Base-by-base conservation (phyloP, 2,888 invertebrate species). In the Agriopis leucophaearia region DNA sequence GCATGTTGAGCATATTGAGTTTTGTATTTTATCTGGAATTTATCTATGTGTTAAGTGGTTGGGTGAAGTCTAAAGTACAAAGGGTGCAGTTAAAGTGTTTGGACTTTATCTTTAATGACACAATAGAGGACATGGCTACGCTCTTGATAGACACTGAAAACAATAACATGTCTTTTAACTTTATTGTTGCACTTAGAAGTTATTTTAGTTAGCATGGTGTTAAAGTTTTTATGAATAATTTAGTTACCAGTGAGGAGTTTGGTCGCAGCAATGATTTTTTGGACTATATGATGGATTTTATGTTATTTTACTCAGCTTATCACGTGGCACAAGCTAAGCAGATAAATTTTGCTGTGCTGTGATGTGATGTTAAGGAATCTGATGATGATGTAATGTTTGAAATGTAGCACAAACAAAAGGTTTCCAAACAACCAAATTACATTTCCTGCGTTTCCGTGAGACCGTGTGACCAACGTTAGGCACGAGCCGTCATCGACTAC, bases 401-500 rank as follows among this genome's bases (percentile, higher is more conserved):
- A 27, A 55, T 55, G n/a, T 45, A 13, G 0, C 10, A 5, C 4
- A 56, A 45, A 27, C 18, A 44, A 13, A 27, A 50, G n/a, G 8
- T 12, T 55, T 18, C 8, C 42, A 56, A 56, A 45, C 38, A 48
- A 16, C 15, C 10, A 40, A 48, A 48, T 16, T 15, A 58, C 12
- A 35, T 57, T 58, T 64, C 67, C 55, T 61, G 50, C 44, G 61
- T 42, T 27, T 42, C 27, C 0, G 27, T 18, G 27, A 27, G 1
- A 47, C 64, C 70, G 68, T 70, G 68, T 52, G 70, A 72, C 16
- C 36, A 36, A 15, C 13, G 58, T 36, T 27, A 42, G 62, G 70
- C 70, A 70, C 72, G 72, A 69, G 72, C 66, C 67, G 48, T 38
- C n/a, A 27, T 16, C 18, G 15, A 16, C 8, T 0, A 13, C 12